phyloP scores from a whole-genome alignment of 1,140 invertebrate genomes.

The Apolygus lucorum region DNA sequence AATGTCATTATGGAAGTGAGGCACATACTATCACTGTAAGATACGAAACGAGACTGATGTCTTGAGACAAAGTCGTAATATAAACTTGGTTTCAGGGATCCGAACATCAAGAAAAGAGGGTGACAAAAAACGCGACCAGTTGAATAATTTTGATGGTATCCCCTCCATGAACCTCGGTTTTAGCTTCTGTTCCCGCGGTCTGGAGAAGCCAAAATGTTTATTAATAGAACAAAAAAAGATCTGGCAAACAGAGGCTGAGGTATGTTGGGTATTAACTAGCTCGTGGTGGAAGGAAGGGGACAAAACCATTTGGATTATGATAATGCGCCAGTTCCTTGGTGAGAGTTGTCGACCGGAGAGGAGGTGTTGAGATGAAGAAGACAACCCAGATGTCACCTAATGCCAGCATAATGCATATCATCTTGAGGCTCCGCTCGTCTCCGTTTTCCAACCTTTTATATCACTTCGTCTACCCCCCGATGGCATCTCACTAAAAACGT shows the following conservation, averaged over 20 bases:
- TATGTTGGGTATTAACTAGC: not conserved
- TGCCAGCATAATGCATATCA: slow-evolving; percentile 13
- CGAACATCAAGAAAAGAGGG: too few relatives aligned
- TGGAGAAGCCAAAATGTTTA: not conserved
- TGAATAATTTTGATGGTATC: too few relatives aligned
- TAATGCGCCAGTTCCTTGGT: not conserved
- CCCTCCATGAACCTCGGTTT: too few relatives aligned
- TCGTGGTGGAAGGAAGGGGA: not conserved
- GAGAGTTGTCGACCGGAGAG: not conserved
- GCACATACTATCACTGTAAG: too few relatives aligned
- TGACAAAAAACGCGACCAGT: too few relatives aligned
- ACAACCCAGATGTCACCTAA: slow-evolving; percentile 12
- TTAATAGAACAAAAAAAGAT: not conserved
- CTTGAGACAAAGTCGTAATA: too few relatives aligned
- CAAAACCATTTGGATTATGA: slow-evolving; percentile 9
- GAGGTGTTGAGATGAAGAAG: slow-evolving; percentile 15
- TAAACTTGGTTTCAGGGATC: too few relatives aligned
- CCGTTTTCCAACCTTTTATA: not conserved
- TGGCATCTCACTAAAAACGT: too few relatives aligned
- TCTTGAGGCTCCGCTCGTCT: not conserved
- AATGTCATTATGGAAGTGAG: too few relatives aligned
- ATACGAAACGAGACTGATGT: too few relatives aligned
- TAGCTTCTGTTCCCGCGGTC: too few relatives aligned
- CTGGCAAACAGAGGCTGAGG: not conserved
- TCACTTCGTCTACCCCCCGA: not conserved